These are phyloP conservation scores for Gymnosoma rotundatum DNA, from an alignment of 2,888 invertebrate genomes.

Conservation along the genomic window DNA sequence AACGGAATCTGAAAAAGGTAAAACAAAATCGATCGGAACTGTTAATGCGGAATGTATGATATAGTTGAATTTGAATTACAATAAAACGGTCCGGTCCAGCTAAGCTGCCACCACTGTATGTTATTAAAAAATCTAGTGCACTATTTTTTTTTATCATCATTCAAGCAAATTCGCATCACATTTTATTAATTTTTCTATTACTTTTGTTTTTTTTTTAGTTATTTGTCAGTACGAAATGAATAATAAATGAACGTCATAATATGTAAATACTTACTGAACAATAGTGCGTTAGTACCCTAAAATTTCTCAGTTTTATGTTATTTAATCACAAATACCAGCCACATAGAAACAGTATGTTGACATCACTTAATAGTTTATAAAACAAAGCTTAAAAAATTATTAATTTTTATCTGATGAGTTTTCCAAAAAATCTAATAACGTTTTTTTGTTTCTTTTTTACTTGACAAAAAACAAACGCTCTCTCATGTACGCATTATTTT, in stretches of 20 bases:
- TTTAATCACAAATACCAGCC: conserved; percentile 34
- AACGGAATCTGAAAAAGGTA: no score
- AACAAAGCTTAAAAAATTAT: conserved; percentile 44
- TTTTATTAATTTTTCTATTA: no score
- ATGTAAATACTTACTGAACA: conserved; percentile 46
- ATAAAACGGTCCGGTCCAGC: no score
- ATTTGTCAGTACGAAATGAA: conserved; percentile 34
- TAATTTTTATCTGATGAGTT: neutral
- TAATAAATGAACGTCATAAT: conserved; percentile 17
- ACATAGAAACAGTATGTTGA: conserved; percentile 40
- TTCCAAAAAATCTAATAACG: conserved; percentile 66
- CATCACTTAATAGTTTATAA: conserved; percentile 48
- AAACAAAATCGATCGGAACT: no score
- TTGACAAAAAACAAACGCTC: conserved; percentile 49
- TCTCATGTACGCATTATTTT: conserved; percentile 63
- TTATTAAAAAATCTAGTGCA: no score
- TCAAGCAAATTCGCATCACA: no score
- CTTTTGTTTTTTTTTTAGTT: neutral
- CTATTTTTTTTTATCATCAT: no score
- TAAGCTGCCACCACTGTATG: no score
- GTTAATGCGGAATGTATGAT: no score
- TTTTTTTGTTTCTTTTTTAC: conserved; percentile 70
- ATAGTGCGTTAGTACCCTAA: conserved; percentile 19
- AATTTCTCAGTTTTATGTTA: conserved; percentile 25
- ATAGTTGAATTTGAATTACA: no score